Evolutionary conservation across 2,888 invertebrate genomes (phyloP), one percentile per base, ranked within the genome.

Genomic region (Philhelius pedissequus): DNA sequence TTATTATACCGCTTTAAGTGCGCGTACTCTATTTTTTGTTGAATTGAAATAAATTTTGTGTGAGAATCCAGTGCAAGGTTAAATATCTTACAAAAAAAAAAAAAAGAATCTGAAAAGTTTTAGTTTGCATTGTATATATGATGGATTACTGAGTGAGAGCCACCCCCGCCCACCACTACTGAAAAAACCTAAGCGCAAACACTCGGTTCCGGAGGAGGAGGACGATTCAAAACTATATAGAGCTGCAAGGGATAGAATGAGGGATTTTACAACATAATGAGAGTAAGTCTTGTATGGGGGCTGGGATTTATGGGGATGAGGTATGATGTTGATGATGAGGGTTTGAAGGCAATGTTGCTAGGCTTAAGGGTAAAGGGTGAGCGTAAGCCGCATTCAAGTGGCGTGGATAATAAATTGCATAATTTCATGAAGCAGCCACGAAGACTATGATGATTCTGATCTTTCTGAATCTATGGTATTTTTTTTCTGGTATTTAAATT

Each of bases 251-350:
- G 78, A 83, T 83, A 83, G 83, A 83, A 83, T 83, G 83, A 78
- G 83, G 74, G 66, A 83, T 78, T 84, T 84, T 75, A 75, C 84
- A 84, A 75, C 79, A 84, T 84, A 84, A 79, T 84, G 84, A 84
- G 75, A 83, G 84, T 84, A 84, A 84, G 84, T 84, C 70, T 45
- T 79, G 48, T 68, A 48, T 18, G 38, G 50, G 45, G 35, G 54
- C 43, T 38, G 45, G 35, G 54, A 50, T 38, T 60, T 62, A 35
- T 66, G 64, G 56, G 43, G 27, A 45, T n/a, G n/a, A 30, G 30
- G 20, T n/a, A 38, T 40, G 22, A 60, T 40, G 8, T 13, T 22
- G 22, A 48, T 48, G 30, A 13, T 56, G 56, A 56, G 56, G 56
- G 30, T 32, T 56, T 30, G 52, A 30, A 27, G 27, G 52, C 4